Evolutionary conservation across 2,797 vertebrate genomes (phyloP).

Genomic region (Ceryle rudis): DNA sequence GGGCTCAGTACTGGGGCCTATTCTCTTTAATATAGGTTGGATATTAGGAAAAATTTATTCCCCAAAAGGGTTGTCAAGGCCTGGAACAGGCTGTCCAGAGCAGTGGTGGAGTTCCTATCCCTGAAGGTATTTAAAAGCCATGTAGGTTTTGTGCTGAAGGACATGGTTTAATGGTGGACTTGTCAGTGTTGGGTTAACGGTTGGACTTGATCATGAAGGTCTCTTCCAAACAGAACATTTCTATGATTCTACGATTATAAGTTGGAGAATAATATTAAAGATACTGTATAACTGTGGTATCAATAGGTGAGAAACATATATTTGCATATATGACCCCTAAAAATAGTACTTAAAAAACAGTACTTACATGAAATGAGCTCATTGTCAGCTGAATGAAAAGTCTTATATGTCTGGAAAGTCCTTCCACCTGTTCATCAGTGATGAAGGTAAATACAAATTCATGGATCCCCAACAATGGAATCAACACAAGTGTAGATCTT

Average conservation of each 20-base stretch:
- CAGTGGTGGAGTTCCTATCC: too few species aligned
- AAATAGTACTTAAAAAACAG: not conserved
- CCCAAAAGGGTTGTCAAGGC: too few species aligned
- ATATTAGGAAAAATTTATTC: too few species aligned
- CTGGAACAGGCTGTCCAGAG: too few species aligned
- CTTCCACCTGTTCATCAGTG: conserved; percentile 89
- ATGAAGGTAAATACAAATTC: conserved; percentile 91
- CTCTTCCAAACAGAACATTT: not conserved
- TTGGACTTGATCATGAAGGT: not conserved
- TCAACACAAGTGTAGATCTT: conserved; percentile 91
- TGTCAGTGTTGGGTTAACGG: not conserved
- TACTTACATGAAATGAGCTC: conserved; percentile 92
- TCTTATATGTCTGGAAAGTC: conserved; percentile 81
- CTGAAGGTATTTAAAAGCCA: too few species aligned
- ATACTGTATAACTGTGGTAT: not conserved
- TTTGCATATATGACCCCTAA: not conserved
- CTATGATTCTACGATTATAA: not conserved
- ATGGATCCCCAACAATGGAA: conserved; percentile 93
- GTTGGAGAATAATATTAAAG: not conserved
- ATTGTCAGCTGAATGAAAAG: conserved; percentile 91
- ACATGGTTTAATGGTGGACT: not conserved
- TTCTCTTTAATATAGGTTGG: too few species aligned
- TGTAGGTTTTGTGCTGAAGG: not conserved
- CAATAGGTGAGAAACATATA: not conserved
- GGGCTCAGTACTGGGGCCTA: too few species aligned